These are phyloP conservation scores for Melopsittacus undulatus DNA, from an alignment of 2,797 vertebrate species.

Conservation along the genomic window DNA sequence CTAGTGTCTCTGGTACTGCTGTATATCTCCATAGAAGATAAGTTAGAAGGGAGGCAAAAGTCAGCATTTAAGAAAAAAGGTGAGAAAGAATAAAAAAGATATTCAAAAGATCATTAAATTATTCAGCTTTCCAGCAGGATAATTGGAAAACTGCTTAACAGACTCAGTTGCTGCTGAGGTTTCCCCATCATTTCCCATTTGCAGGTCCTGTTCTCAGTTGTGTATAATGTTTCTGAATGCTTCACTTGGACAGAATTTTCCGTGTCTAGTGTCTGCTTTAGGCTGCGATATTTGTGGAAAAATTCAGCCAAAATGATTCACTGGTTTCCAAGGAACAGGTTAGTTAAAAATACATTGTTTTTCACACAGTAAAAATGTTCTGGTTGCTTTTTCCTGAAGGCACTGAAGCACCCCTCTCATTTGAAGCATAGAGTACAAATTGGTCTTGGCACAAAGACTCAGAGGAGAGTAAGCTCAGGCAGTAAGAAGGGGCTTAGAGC, in stretches of 20 bases:
- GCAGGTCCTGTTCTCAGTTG: not conserved
- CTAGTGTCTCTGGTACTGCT: not conserved
- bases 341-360: conserved; percentile 62
- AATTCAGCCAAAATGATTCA: conserved; percentile 40
- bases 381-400: not conserved
- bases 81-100: not conserved
- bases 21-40: not conserved
- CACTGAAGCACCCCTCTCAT: not conserved
- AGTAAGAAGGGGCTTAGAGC: not conserved
- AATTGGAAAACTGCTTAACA: not conserved
- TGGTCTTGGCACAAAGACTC: rapidly evolving
- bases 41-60: not conserved
- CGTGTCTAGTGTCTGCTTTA: not conserved
- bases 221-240: not conserved
- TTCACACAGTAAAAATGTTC: conserved; percentile 3
- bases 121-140: not conserved
- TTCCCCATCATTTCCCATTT: not conserved
- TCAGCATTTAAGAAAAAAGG: not conserved
- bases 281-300: conserved; percentile 38
- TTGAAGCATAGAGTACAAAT: not conserved
- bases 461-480: not conserved
- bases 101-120: not conserved
- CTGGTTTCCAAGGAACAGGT: not conserved
- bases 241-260: conserved; percentile 5
- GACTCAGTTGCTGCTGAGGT: not conserved